A percentile compares a stretch with the other conserved stretches of the same genome.
phyloP scores from a whole-genome alignment of 53 echinoderm and acorn worm species.

The Luidia sarsii region DNA sequence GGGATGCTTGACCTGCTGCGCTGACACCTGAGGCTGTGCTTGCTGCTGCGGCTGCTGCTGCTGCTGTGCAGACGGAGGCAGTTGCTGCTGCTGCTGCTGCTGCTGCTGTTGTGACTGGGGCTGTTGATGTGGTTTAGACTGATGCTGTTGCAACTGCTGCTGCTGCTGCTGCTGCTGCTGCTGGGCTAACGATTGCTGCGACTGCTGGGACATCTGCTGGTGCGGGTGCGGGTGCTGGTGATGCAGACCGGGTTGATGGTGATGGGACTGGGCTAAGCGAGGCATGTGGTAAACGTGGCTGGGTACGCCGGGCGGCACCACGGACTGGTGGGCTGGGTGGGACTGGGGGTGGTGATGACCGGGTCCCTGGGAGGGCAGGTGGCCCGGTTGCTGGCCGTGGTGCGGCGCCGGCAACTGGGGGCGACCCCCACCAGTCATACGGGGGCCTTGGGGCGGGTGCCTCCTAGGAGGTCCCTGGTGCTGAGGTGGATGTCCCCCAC shows the following conservation, averaged over 20 bases:
- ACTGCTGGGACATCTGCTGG: background rate
- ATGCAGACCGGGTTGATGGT: conserved; percentile 23
- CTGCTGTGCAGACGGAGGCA: conserved; percentile 13
- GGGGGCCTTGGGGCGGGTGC: conserved; percentile 5
- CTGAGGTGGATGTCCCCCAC: conserved; percentile 48
- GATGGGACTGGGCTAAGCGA: conserved; percentile 8
- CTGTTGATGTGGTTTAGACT: background rate
- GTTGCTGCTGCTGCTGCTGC: conserved; percentile 19
- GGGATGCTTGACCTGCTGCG: conserved; percentile 13
- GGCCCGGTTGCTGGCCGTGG: conserved; percentile 27
- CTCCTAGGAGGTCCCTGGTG: conserved; percentile 35
- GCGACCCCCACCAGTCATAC: conserved; percentile 19
- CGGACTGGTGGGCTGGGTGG: conserved; percentile 52
- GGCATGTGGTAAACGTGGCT: background rate
- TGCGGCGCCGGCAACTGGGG: conserved; percentile 47
- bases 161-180: conserved; percentile 16
- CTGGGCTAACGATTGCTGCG: background rate
- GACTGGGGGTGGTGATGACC: conserved; percentile 44
- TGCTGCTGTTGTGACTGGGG: conserved; percentile 17
- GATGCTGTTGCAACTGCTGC: conserved; percentile 29
- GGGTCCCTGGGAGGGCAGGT: conserved; percentile 13
- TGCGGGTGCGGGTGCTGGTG: conserved; percentile 8
- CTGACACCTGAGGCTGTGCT: background rate
- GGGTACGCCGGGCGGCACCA: background rate
- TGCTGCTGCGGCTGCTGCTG: conserved; percentile 29